Evolutionary conservation across 2,888 invertebrate species (phyloP).

Genomic region (Mimas tiliae): DNA sequence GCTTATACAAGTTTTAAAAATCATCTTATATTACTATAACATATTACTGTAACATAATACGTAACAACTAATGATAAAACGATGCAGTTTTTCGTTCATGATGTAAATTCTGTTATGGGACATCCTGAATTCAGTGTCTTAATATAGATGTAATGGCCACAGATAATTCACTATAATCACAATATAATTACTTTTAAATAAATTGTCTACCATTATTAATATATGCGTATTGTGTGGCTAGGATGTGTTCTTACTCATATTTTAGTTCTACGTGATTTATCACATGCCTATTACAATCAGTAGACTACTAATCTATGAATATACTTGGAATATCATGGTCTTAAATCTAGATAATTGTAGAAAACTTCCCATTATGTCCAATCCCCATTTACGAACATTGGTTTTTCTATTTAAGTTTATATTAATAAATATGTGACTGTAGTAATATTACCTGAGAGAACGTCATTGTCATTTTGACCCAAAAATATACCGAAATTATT

Average conservation of each 20-base stretch:
- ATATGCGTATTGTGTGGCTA: background rate
- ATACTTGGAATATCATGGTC: slow-evolving; percentile 12
- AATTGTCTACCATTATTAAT: background rate
- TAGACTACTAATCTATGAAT: slow-evolving; percentile 12
- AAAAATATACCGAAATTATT: background rate
- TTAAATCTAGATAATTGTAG: slow-evolving; percentile 4
- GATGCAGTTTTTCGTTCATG: background rate
- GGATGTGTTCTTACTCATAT: slow-evolving; percentile 2
- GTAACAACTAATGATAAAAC: background rate
- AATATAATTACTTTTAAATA: background rate
- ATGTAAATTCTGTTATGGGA: background rate
- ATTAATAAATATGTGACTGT: background rate
- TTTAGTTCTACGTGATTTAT: slow-evolving; percentile 24
- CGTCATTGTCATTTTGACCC: background rate
- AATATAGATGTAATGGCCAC: background rate
- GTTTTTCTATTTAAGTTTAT: background rate
- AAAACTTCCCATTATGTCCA: background rate
- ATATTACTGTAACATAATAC: background rate
- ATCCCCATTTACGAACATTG: background rate
- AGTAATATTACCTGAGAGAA: background rate
- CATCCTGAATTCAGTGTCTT: background rate
- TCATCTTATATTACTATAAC: too few relatives aligned
- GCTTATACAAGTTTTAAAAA: too few relatives aligned
- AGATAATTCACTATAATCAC: too few relatives aligned
- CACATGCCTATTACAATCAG: slow-evolving; percentile 15